Conservation (phyloP, 2,888 invertebrate species). For the Dolichomitus sp. region DNA sequence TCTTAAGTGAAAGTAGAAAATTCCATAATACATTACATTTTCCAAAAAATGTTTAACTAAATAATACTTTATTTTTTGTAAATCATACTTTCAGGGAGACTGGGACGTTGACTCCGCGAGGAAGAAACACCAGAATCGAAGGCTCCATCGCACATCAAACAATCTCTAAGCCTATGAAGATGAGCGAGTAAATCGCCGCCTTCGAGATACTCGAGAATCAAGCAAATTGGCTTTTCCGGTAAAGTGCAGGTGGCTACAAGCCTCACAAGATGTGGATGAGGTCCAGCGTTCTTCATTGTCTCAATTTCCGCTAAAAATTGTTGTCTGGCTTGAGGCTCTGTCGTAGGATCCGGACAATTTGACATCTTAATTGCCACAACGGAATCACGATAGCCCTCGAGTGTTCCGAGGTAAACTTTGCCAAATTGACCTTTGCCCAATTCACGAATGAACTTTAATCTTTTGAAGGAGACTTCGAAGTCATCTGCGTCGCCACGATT, state of each 20-base stretch:
- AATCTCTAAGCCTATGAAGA: conserved; percentile 83
- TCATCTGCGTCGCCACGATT: conserved; percentile 81
- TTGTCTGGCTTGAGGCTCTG: conserved; percentile 84
- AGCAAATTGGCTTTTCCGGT: conserved; percentile 89
- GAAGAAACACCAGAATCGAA: conserved; percentile 55
- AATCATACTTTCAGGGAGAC: conserved; percentile 70
- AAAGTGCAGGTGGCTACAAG: conserved; percentile 92
- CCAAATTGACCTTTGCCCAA: conserved; percentile 94
- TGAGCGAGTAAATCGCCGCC: conserved; percentile 92
- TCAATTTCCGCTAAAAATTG: conserved; percentile 93
- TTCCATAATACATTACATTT: background rate
- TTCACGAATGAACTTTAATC: conserved; percentile 87
- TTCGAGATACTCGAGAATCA: conserved; percentile 93
- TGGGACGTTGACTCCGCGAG: conserved; percentile 46
- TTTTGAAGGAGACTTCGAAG: conserved; percentile 87
- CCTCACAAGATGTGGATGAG: conserved; percentile 92
- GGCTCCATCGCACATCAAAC: conserved; percentile 69
- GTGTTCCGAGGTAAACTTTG: conserved; percentile 90
- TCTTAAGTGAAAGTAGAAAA: background rate
- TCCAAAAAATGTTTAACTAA: too few species aligned
- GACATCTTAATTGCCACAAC: conserved; percentile 81
- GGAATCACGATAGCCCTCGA: conserved; percentile 84
- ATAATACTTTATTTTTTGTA: background rate
- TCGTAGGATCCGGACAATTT: conserved; percentile 74
- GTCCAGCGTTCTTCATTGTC: conserved; percentile 92